These are phyloP conservation scores for Chanos chanos DNA, from an alignment of 2,797 vertebrate species.

Conservation along the genomic window DNA sequence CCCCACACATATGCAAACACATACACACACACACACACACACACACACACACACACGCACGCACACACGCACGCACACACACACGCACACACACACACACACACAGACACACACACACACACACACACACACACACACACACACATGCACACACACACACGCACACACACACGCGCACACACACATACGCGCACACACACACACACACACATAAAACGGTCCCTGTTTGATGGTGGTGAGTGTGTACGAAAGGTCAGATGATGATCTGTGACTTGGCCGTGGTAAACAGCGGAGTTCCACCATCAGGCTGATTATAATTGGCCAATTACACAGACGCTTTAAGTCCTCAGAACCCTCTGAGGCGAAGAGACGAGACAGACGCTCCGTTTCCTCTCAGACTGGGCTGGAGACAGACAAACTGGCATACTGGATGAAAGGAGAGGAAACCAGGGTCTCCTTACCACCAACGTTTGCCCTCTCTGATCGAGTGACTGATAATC, in stretches of 20 bases:
- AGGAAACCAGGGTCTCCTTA: too few species aligned
- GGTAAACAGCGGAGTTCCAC: constrained; percentile 4
- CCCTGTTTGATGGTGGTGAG: constrained; percentile 4
- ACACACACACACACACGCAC: constrained; percentile 4
- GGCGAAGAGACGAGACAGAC: constrained; percentile 34
- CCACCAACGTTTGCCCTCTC: too few species aligned
- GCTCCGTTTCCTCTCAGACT: not conserved
- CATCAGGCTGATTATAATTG: constrained; percentile 47
- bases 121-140: constrained; percentile 19
- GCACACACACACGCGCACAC: not conserved
- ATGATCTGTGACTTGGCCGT: too few species aligned
- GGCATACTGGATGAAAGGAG: too few species aligned
- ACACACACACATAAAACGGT: constrained; percentile 17
- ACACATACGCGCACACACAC: not conserved
- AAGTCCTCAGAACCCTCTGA: constrained; percentile 13
- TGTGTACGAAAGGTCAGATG: too few species aligned
- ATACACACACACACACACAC: not conserved
- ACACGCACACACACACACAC: not conserved
- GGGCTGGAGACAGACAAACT: too few species aligned
- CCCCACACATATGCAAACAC: not conserved
- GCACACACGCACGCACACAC: not conserved
- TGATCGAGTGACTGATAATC: too few species aligned
- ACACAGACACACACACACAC: not conserved
- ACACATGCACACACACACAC: constrained; percentile 4
- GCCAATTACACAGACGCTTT: constrained; percentile 41